A percentile compares a stretch with the other conserved stretches of the same genome.
phyloP scores from a whole-genome alignment of 2,797 vertebrate genomes.

The Siniperca obscura region DNA sequence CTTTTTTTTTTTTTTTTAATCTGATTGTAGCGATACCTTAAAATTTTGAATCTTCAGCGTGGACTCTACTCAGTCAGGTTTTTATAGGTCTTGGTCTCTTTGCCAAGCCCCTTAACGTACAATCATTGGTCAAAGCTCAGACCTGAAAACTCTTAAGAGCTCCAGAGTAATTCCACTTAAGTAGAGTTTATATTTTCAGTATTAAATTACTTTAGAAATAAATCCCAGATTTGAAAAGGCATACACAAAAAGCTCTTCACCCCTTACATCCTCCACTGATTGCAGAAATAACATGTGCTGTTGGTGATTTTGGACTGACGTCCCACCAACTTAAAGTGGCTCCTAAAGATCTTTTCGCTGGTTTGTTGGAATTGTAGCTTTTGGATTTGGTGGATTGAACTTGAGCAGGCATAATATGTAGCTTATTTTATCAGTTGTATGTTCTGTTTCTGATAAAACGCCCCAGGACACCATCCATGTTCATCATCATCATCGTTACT shows the following conservation, averaged over 20 bases:
- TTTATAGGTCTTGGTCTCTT: conserved; percentile 53
- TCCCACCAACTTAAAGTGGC: neutral
- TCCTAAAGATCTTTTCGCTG: conserved; percentile 10
- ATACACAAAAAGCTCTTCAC: conserved; percentile 9
- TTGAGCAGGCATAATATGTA: conserved; percentile 67
- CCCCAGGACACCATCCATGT: neutral
- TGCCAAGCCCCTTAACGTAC: conserved; percentile 54
- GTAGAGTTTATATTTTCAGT: conserved; percentile 62
- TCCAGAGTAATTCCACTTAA: conserved; percentile 11
- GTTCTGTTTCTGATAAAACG: conserved; percentile 29
- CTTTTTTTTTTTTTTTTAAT: conserved; percentile 55
- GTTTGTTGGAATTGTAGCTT: conserved; percentile 49
- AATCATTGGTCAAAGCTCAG: conserved; percentile 58
- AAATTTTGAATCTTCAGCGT: conserved; percentile 53
- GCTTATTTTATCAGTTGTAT: conserved; percentile 51
- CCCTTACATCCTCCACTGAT: neutral
- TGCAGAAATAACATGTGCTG: neutral
- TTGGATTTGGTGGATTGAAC: conserved; percentile 41
- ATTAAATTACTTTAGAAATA: conserved; percentile 40
- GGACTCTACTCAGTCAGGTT: conserved; percentile 62
- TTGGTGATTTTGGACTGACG: neutral
- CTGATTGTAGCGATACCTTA: conserved; percentile 71
- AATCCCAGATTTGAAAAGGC: conserved; percentile 28
- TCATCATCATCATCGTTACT: neutral
- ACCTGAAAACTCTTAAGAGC: conserved; percentile 38